These are phyloP conservation scores for Solen grandis DNA, from an alignment of 1,140 invertebrate genomes.

Conservation along the genomic window DNA sequence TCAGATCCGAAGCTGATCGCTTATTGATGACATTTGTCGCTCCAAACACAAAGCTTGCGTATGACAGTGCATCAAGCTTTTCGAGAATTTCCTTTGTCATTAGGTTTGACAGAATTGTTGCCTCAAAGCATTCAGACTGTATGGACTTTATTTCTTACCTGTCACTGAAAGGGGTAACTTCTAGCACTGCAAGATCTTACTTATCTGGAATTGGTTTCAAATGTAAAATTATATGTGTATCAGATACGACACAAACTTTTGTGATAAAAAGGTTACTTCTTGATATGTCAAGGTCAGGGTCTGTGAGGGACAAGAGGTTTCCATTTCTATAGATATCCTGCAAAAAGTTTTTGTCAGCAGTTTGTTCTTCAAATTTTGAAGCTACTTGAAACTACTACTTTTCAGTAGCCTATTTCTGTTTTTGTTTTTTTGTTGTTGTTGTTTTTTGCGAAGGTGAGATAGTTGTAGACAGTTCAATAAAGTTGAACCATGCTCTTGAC, in stretches of 20 bases:
- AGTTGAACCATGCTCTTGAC: no score
- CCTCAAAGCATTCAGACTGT: background rate
- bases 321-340: background rate
- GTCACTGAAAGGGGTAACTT: background rate
- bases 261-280: background rate
- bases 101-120: background rate
- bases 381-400: background rate
- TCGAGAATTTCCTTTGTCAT: no score
- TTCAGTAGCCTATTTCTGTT: no score
- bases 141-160: background rate
- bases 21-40: no score
- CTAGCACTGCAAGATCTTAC: background rate
- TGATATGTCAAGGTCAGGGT: background rate
- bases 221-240: background rate
- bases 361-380: background rate
- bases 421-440: no score
- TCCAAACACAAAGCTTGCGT: no score
- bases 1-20: no score
- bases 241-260: background rate
- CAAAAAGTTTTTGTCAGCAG: background rate
- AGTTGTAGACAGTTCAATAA: no score
- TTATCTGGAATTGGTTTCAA: background rate
- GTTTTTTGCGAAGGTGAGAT: no score
- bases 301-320: background rate
- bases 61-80: no score